These are phyloP conservation scores for Myotis vivesi DNA, from an alignment of 2,797 vertebrate species.

Conservation along the genomic window DNA sequence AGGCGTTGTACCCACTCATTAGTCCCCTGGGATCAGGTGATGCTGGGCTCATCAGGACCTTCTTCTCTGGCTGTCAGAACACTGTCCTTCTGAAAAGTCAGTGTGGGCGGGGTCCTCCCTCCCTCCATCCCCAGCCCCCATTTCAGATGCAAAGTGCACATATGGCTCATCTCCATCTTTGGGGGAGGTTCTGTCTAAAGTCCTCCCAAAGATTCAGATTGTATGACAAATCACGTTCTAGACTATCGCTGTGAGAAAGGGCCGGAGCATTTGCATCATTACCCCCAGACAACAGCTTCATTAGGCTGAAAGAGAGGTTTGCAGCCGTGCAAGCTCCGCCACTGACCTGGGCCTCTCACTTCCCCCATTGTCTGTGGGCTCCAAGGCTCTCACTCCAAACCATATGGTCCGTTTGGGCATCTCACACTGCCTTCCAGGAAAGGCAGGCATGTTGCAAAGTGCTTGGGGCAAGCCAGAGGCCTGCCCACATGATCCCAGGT, in stretches of 20 bases:
- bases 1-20: background rate
- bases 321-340: slow-evolving; percentile 88
- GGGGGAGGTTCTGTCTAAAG: slow-evolving; percentile 82
- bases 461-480: background rate
- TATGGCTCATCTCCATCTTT: slow-evolving; percentile 89
- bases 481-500: background rate
- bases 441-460: background rate
- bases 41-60: slow-evolving; percentile 57
- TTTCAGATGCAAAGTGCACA: slow-evolving; percentile 95
- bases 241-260: slow-evolving; percentile 80
- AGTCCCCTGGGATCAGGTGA: slow-evolving; percentile 55
- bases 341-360: slow-evolving; percentile 88
- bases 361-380: slow-evolving; percentile 90
- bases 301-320: slow-evolving; percentile 92
- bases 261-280: slow-evolving; percentile 83
- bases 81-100: slow-evolving; percentile 35
- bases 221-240: slow-evolving; percentile 95
- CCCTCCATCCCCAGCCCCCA: slow-evolving; percentile 1
- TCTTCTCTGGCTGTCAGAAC: slow-evolving; percentile 65
- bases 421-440: slow-evolving; percentile 68
- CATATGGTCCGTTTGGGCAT: slow-evolving; percentile 87
- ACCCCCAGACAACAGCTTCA: slow-evolving; percentile 94
- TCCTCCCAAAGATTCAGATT: slow-evolving; percentile 94
- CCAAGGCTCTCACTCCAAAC: slow-evolving; percentile 89
- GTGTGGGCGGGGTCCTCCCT: slow-evolving; percentile 34